These are phyloP conservation scores for Brachionichthys hirsutus DNA, from an alignment of 2,113 vertebrate genomes.

Conservation along the genomic window DNA sequence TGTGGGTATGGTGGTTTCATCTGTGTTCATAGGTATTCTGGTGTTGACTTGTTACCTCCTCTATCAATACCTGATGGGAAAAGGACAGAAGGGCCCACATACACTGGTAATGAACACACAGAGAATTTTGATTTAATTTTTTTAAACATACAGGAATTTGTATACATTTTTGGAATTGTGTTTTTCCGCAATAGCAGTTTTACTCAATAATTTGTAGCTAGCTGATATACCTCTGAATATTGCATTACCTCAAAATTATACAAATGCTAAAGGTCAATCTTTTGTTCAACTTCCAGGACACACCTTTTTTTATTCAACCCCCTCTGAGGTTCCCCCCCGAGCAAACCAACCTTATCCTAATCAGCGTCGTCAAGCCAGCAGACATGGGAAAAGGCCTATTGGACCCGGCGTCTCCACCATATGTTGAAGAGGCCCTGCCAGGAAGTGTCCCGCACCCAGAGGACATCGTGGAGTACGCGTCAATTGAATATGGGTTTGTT, in stretches of 20 bases:
- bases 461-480: slow-evolving; percentile 5
- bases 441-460: neutral
- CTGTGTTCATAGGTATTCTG: slow-evolving; percentile 38
- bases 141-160: too few species aligned
- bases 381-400: neutral
- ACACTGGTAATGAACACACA: slow-evolving; percentile 53
- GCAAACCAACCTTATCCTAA: neutral
- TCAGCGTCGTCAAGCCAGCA: neutral
- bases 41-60: slow-evolving; percentile 44
- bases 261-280: neutral
- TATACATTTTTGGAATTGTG: neutral
- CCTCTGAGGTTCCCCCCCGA: slow-evolving; percentile 7
- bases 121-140: neutral
- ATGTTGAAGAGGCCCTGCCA: neutral
- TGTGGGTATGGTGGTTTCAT: slow-evolving; percentile 52
- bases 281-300: slow-evolving; percentile 29
- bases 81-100: slow-evolving; percentile 47
- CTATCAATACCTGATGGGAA: slow-evolving; percentile 54
- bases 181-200: neutral
- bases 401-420: neutral
- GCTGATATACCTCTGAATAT: neutral
- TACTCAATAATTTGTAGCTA: too few species aligned
- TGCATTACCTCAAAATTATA: neutral
- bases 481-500: slow-evolving; percentile 40
- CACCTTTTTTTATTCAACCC: neutral